Percentiles rank a stretch among this genome's conserved stretches.
Conservation (phyloP, 2,113 vertebrate genomes). For the Pseudorasbora parva region DNA sequence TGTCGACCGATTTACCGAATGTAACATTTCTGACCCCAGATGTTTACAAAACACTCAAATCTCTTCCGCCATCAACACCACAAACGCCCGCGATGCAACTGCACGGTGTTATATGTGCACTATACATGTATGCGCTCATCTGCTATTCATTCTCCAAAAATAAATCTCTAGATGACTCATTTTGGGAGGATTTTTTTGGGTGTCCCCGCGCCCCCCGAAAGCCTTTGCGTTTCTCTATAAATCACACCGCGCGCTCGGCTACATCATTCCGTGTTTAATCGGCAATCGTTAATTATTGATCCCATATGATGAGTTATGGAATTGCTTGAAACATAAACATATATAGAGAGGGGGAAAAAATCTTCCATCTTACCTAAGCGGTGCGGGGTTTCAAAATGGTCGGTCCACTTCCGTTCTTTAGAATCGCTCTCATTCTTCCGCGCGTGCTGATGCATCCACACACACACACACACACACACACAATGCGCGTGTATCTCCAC, state of each 20-base stretch:
- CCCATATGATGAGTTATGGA: not conserved
- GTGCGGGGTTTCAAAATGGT: constrained; percentile 83
- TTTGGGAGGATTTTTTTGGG: constrained; percentile 21
- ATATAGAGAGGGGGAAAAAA: constrained; percentile 41
- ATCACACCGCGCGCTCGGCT: not conserved
- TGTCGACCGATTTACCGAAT: constrained; percentile 22
- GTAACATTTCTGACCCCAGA: constrained; percentile 23
- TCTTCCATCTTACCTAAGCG: constrained; percentile 82
- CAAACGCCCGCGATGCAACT: not conserved
- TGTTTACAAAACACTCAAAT: constrained; percentile 19
- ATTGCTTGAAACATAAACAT: not conserved
- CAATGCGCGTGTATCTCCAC: not conserved
- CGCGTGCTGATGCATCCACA: constrained; percentile 13
- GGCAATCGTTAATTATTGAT: not conserved
- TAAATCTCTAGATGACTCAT: constrained; percentile 29
- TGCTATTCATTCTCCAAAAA: not conserved
- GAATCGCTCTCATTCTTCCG: constrained; percentile 28
- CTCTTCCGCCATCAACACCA: too few relatives aligned
- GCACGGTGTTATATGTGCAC: not conserved
- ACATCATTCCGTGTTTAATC: not conserved
- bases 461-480: not conserved
- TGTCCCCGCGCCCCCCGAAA: constrained; percentile 8
- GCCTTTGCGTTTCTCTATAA: constrained; percentile 2
- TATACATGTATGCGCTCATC: too few relatives aligned
- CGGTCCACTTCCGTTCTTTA: constrained; percentile 74